A percentile compares a stretch with the other conserved stretches of the same genome.
phyloP scores from a whole-genome alignment of 1,140 invertebrate species.

The Apis laboriosa region DNA sequence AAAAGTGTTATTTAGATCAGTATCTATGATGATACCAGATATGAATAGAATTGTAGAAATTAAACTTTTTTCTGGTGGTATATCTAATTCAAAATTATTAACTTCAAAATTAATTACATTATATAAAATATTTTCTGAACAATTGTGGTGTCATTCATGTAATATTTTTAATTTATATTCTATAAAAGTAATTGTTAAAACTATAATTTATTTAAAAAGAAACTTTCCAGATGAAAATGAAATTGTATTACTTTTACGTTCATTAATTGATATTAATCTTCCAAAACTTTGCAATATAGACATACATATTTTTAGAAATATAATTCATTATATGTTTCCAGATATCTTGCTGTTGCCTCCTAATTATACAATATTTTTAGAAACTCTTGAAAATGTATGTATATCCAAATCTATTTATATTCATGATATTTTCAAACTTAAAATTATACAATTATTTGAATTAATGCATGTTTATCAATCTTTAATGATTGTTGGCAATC shows the following conservation, averaged over 20 bases:
- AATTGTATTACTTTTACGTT: conserved; percentile 82
- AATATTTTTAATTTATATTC: conserved; percentile 84
- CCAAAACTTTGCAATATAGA: conserved; percentile 85
- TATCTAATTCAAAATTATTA: conserved; percentile 82
- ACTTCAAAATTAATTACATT: conserved; percentile 84
- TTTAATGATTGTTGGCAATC: conserved; percentile 80
- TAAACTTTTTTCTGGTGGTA: conserved; percentile 85
- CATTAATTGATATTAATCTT: conserved; percentile 86
- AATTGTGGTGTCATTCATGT: conserved; percentile 83
- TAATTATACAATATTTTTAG: conserved; percentile 79
- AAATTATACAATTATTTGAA: conserved; percentile 85
- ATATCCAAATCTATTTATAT: conserved; percentile 80
- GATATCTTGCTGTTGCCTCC: conserved; percentile 80
- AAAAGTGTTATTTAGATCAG: conserved; percentile 85
- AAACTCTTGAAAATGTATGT: conserved; percentile 73
- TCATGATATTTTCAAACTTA: conserved; percentile 82
- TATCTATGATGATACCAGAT: conserved; percentile 87
- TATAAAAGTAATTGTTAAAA: conserved; percentile 82
- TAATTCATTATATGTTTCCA: conserved; percentile 86
- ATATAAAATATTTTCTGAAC: conserved; percentile 84
- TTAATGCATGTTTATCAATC: conserved; percentile 85
- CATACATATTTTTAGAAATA: conserved; percentile 84
- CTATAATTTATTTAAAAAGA: conserved; percentile 83
- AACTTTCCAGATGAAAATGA: conserved; percentile 83
- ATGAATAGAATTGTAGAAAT: conserved; percentile 85